Evolutionary conservation across 2,113 vertebrate species (phyloP), one percentile per base, ranked within the genome.

Genomic region (Phrynocephalus versicolor): DNA sequence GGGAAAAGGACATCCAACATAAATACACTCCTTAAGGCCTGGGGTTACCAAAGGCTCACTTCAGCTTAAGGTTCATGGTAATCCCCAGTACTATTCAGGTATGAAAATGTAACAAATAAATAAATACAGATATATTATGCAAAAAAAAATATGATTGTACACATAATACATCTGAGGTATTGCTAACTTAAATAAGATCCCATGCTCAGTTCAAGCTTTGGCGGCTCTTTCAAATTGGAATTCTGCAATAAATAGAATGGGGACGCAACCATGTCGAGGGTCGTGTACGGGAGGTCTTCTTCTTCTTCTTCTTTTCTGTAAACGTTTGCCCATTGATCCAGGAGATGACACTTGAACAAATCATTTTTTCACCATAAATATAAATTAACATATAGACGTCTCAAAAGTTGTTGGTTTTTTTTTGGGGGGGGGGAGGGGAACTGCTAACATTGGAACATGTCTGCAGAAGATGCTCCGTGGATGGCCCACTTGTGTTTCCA

Each of bases 111-210:
- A 93, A 94, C 95, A 95, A 96, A 97, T 96, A 98, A 99, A 98
- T 97, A 98, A 98, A 97, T 97, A 97, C 95, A 95, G 96, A 97
- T 93, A 95, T 96, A 94, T 95, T 95, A 94, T 94, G 89, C 94
- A 95, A 60, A 95, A 95, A 94, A 95, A 96, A 97, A 97, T 92
- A 97, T 96, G 96, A 97, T 93, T 95, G 96, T 94, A 96, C 95
- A 94, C 91, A 89, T 90, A 96, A 96, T 95, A 97, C 96, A 96
- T 90, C 96, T 96, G 96, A 97, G 94, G 94, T 94, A 96, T 96
- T 87, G 94, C 93, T 96, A 90, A 95, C 96, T 97, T 97, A 96
- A 95, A 97, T 96, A 96, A 95, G 92, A 76, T 91, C 92, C 80
- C 93, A 83, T 85, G 91, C 92, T 93, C 41, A 91, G 91, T 94